phyloP scores from a whole-genome alignment of 2,888 invertebrate genomes.

The Lasius platythorax region DNA sequence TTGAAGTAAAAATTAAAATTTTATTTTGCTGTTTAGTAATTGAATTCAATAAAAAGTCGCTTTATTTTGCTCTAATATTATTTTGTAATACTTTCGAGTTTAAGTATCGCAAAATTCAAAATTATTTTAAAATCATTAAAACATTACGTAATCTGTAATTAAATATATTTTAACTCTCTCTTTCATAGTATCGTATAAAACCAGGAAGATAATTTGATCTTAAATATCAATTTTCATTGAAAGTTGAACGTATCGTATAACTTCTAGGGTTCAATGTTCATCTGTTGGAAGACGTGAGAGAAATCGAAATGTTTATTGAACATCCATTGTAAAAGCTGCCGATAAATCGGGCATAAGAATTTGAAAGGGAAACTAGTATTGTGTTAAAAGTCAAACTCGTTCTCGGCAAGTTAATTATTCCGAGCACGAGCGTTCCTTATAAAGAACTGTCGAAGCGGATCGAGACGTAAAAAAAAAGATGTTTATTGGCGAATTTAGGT shows the following conservation, averaged over 20 bases:
- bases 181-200: slow-evolving; percentile 44
- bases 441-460: background rate
- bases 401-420: slow-evolving; percentile 14
- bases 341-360: background rate
- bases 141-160: slow-evolving; percentile 42
- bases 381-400: background rate
- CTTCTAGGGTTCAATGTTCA: slow-evolving; percentile 11
- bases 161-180: slow-evolving; percentile 38
- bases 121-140: background rate
- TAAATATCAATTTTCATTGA: slow-evolving; percentile 61
- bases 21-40: background rate
- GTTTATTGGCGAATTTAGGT: background rate
- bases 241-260: slow-evolving; percentile 15
- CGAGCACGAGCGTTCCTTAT: background rate
- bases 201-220: slow-evolving; percentile 59
- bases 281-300: background rate
- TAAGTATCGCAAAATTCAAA: background rate
- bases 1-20: background rate
- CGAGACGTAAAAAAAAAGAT: background rate
- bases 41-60: background rate
- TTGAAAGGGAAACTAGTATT: slow-evolving; percentile 3
- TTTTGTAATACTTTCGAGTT: background rate
- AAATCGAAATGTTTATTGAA: background rate
- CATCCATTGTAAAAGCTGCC: background rate
- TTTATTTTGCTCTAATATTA: background rate